A percentile compares a stretch with the other conserved stretches of the same genome.
phyloP scores from a whole-genome alignment of 2,888 invertebrate species.

The Pristionchus fissidentatus region DNA sequence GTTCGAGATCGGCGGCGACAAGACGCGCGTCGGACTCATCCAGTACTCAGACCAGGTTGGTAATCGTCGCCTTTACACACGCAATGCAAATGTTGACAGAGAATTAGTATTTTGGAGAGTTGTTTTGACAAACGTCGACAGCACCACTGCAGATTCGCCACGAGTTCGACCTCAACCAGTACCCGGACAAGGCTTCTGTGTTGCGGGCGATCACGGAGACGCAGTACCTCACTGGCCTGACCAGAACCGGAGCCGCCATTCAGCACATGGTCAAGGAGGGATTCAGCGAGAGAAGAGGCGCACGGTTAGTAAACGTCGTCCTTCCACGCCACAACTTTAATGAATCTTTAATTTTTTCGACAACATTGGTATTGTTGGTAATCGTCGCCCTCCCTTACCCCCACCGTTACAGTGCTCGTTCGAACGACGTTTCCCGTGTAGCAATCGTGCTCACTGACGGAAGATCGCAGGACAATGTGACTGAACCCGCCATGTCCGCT shows the following conservation, averaged over 20 bases:
- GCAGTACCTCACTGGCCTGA: conserved; percentile 73
- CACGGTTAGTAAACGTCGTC: conserved; percentile 56
- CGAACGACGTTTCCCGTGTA: conserved; percentile 72
- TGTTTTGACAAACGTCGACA: background rate
- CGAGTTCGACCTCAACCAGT: conserved; percentile 73
- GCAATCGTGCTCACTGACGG: conserved; percentile 77
- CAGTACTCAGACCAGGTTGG: conserved; percentile 75
- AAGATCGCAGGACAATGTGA: conserved; percentile 76
- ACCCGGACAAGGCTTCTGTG: conserved; percentile 54
- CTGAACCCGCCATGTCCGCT: conserved; percentile 74
- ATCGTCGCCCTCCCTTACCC: background rate
- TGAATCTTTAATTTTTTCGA: background rate
- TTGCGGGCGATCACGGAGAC: conserved; percentile 60
- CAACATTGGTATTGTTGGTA: background rate
- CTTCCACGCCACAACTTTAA: background rate
- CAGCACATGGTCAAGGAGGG: conserved; percentile 75
- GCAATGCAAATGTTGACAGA: background rate
- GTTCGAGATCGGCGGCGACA: conserved; percentile 74
- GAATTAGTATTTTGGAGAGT: background rate
- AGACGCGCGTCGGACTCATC: conserved; percentile 75
- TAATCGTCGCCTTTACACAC: conserved; percentile 2
- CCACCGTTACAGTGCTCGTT: conserved; percentile 49
- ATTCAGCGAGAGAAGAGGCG: conserved; percentile 73
- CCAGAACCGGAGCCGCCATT: conserved; percentile 75
- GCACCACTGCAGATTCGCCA: conserved; percentile 65